phyloP scores from a whole-genome alignment of 2,797 vertebrate genomes.

The Aphelocoma californica region DNA sequence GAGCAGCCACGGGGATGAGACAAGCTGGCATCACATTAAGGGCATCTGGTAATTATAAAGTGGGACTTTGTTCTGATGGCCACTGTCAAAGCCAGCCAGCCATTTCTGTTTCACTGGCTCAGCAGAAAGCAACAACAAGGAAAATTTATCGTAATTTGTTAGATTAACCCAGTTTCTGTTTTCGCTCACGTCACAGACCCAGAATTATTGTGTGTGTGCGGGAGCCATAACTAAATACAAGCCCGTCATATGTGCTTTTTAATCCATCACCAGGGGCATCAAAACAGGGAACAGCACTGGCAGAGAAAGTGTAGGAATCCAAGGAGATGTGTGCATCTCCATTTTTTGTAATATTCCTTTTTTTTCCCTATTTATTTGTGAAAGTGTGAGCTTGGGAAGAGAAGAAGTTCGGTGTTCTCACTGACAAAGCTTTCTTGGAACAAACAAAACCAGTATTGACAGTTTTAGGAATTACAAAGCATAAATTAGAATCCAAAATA shows the following conservation, averaged over 20 bases:
- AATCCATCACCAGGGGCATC: not conserved
- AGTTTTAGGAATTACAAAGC: constrained; percentile 17
- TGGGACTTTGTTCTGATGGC: constrained; percentile 27
- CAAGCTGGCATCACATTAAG: not conserved
- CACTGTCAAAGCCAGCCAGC: constrained; percentile 13
- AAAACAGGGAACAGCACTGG: not conserved
- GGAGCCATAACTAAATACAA: constrained; percentile 31
- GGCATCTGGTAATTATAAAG: constrained; percentile 13
- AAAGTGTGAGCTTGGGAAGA: constrained; percentile 31
- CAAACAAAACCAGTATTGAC: constrained; percentile 47
- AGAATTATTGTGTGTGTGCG: constrained; percentile 34
- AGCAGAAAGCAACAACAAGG: constrained; percentile 28
- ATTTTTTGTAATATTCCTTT: not conserved
- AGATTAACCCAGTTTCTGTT: constrained; percentile 42
- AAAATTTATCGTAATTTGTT: constrained; percentile 27
- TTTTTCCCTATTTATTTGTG: not conserved
- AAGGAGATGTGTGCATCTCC: not conserved
- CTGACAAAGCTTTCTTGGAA: constrained; percentile 5
- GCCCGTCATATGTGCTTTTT: not conserved
- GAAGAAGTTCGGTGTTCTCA: not conserved
- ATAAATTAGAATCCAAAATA: constrained; percentile 47
- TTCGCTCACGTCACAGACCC: not conserved
- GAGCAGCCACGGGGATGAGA: not conserved
- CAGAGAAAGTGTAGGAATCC: not conserved
- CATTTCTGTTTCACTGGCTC: constrained; percentile 24